Evolutionary conservation across 2,888 invertebrate species (phyloP), one percentile per base, ranked within the genome.

Genomic region (Dicycla oo): DNA sequence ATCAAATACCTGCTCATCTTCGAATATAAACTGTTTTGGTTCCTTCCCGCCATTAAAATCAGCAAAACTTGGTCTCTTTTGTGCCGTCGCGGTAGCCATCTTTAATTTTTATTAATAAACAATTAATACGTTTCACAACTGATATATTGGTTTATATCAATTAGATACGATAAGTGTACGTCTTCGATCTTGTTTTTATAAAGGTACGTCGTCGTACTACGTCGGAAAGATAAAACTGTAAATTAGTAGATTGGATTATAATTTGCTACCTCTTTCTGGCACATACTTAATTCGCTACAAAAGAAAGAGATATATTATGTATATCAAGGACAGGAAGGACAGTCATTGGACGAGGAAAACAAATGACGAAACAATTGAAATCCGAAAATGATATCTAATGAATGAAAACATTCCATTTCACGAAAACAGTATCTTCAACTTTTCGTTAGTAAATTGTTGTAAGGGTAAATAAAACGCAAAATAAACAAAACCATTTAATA

Each of bases 1-100:
- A 20, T 58, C n/a, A 73, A 66, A 45, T 85, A 92, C 92, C 87
- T 89, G 86, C 23, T 91, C 91, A 84, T 92, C 92, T 86, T 93
- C 88, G 66, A 88, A 92, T 69, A 92, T 78, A 72, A 88, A 88
- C 0, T 83, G 71, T 23, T 75, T 68, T 0, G 86, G 81, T n/a
- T 71, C 64, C 53, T 69, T 83, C 0, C 83, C 86, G 26, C 83
- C 86, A 20, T 69, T 75, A 53, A 80, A 88, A 78, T 51, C 77
- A 23, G 67, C 73, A 73, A 63, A 83, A 74, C 45, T 85, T 3
- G 51, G 49, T 34, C 51, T 58, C 58, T 49, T 62, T 7, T 47
- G 69, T 11, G 10, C 11, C n/a, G 15, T 11, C 11, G 10, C 4
- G 3, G 49, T 23, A 15, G 47, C 64, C 80, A 78, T 78, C 53